Evolutionary conservation across 2,888 invertebrate genomes (phyloP), one percentile per base, ranked within the genome.

Genomic region (Sisyra terminalis): DNA sequence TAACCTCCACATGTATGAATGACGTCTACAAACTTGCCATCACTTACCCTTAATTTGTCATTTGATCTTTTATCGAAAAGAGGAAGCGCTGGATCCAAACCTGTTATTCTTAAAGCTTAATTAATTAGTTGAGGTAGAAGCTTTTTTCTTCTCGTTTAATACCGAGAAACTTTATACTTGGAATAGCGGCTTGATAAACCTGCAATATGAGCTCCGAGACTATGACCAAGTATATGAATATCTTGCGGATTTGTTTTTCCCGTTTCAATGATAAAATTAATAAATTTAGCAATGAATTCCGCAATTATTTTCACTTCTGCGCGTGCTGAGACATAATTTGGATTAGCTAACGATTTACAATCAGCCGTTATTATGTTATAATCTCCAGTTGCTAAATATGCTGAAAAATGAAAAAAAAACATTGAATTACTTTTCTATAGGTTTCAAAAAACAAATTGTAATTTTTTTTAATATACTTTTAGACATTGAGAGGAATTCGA

Each of bases 31-130:
- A 63, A 60, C 6, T 45, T 48, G 0, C 56, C 63, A 2, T 55
- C 56, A 14, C 43, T 51, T 3, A 53, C 10, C 2, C 46, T 51
- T 16, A 63, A 45, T 3, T 56, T 50, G 46, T 63, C 63, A 2
- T 30, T 43, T 0, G 57, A 52, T 15, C 50, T 48, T 4, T 53
- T 46, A 0, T 52, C 47, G 43, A 63, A 63, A 0, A 63, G 49
- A 0, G 63, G 63, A n/a, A 56, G 39, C 0, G 63, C 63, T 0
- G 64, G 61, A 53, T 63, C 63, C 2, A 63, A 39, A 0, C 59
- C 63, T 45, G 62, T 61, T 43, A 62, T 61, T 48, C 47, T 44
- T 11, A 7, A 18, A 35, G 35, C 24, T 15, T 8, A 39, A 13
- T 37, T 37, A 37, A 37, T 16, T 37, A 9, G 14, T 15, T 6